Evolutionary conservation across 2,888 invertebrate species (phyloP), one percentile per base, ranked within the genome.

Genomic region (Lacanobia oleracea): DNA sequence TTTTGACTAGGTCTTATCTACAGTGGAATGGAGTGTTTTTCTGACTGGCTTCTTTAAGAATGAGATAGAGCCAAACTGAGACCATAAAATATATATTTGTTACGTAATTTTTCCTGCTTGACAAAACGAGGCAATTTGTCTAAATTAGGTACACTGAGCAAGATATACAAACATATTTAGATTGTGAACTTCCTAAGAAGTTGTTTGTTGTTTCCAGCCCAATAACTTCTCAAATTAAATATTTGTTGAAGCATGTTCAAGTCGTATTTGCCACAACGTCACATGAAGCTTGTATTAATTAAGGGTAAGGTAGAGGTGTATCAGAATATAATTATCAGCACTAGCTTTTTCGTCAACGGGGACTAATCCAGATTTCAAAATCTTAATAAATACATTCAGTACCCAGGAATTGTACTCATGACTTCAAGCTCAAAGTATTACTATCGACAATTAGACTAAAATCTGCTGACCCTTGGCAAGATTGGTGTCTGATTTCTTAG

Each of bases 81-180:
- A 45, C 18, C 23, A 53, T 74, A 56, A 40, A 54, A 54, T 53
- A 68, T 2, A 48, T 54, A 33, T 75, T 65, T 21, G 40, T 40
- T 43, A 48, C 14, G 54, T 48, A 23, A n/a, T 72, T 43, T 54
- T 54, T 65, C 66, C 53, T 27, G 14, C 27, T 37, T 10, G 18
- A 75, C 16, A 40, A 40, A 18, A 45, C 23, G 45, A 75, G 37
- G 14, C 45, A 16, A 64, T 72, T 75, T 45, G 14, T 64, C 65
- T 27, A 45, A 45, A 75, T 72, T 64, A 63, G 23, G 64, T 33
- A n/a, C 27, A 65, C 16, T 14, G 8, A 54, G n/a, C 21, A 3
- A 21, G 65, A 45, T 23, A 45, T 7, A 45, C n/a, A 9, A 53
- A 21, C 14, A 54, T 18, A 16, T 45, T 18, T 37, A 54, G 45